phyloP scores from a whole-genome alignment of 1,140 invertebrate species.

The Listronotus oregonensis region DNA sequence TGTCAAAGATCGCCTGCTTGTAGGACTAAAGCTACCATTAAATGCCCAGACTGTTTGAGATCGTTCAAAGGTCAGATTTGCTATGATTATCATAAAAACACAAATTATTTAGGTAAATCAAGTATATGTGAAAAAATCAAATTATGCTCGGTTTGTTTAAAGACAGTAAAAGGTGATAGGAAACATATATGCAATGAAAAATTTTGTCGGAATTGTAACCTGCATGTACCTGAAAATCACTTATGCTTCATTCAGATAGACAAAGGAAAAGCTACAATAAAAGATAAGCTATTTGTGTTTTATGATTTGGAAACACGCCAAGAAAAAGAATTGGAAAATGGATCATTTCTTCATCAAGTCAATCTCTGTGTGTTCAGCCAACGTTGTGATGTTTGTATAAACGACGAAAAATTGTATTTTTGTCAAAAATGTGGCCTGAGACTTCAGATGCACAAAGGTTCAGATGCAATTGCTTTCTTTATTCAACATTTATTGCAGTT shows the following conservation, averaged over 20 bases:
- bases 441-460: not conserved
- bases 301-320: conserved; percentile 34
- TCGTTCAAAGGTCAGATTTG: too few relatives aligned
- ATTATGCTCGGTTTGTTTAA: conserved; percentile 7
- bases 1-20: too few relatives aligned
- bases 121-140: too few relatives aligned
- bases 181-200: conserved; percentile 17
- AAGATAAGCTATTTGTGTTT: conserved; percentile 30
- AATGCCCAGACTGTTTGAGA: too few relatives aligned
- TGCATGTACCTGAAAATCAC: conserved; percentile 16
- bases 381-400: conserved; percentile 18
- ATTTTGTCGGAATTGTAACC: conserved; percentile 24
- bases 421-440: conserved; percentile 15
- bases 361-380: conserved; percentile 26
- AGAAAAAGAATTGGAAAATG: conserved; percentile 19
- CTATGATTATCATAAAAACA: too few relatives aligned
- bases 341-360: conserved; percentile 12
- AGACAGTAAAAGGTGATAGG: not conserved
- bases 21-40: too few relatives aligned
- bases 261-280: conserved; percentile 10
- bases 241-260: conserved; percentile 28
- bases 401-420: not conserved
- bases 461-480: conserved; percentile 6
- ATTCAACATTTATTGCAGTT: conserved; percentile 3
- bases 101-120: too few relatives aligned